phyloP scores from a whole-genome alignment of 1,140 invertebrate species.

The Plutomurus gul region DNA sequence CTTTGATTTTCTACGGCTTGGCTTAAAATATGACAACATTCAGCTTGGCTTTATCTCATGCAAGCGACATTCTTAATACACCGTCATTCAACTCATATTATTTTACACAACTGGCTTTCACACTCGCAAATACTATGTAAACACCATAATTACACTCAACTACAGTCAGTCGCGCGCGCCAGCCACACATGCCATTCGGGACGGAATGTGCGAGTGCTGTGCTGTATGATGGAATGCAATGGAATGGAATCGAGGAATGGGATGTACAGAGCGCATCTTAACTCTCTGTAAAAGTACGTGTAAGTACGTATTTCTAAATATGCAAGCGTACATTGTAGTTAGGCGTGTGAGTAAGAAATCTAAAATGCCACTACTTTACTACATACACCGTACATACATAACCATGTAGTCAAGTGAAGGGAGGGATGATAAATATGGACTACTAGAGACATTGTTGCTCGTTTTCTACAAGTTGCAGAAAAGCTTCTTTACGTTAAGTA shows the following conservation, averaged over 20 bases:
- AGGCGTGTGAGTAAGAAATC: constrained; percentile 15
- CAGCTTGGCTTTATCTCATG: background rate
- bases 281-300: no score
- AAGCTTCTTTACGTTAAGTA: constrained; percentile 27
- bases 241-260: no score
- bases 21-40: constrained; percentile 23
- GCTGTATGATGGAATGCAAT: constrained; percentile 19
- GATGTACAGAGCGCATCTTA: no score
- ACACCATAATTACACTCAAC: background rate
- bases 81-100: constrained; percentile 14
- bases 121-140: constrained; percentile 1
- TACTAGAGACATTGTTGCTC: constrained; percentile 26
- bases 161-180: background rate
- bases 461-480: constrained; percentile 29
- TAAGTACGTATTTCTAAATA: no score
- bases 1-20: constrained; percentile 6
- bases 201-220: background rate
- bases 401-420: constrained; percentile 4
- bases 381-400: no score
- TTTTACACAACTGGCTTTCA: background rate
- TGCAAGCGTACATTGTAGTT: no score
- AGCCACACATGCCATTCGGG: background rate
- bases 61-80: background rate
- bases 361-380: background rate
- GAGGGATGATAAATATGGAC: constrained; percentile 24